Conservation (phyloP, 2,113 vertebrate genomes). For the Actenoides hombroni region DNA sequence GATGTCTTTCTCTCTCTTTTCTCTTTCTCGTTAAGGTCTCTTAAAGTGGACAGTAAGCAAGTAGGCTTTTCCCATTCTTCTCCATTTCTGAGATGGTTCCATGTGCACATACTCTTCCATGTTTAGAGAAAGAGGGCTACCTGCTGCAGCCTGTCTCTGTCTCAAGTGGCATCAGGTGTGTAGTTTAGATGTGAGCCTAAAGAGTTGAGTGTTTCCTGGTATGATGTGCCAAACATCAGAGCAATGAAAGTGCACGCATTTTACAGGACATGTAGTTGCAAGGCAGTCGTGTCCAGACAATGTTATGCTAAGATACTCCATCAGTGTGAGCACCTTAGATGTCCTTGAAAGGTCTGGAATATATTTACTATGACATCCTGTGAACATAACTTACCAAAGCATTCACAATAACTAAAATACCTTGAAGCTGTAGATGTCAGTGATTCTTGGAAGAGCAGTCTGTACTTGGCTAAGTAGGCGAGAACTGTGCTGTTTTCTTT, state of each 20-base stretch:
- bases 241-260: fast-evolving
- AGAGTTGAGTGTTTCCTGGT: background rate
- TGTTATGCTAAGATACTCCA: background rate
- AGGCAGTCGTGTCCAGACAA: background rate
- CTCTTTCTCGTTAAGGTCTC: background rate
- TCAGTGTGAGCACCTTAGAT: background rate
- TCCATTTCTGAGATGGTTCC: background rate
- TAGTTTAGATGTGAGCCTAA: fast-evolving
- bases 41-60: background rate
- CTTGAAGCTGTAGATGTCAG: fast-evolving
- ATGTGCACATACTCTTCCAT: background rate
- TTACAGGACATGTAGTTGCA: background rate
- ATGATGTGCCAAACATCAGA: background rate
- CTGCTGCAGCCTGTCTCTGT: background rate
- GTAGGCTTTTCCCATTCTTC: background rate
- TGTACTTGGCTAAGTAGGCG: background rate
- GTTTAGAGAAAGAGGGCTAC: background rate
- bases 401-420: background rate
- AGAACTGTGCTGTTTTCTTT: background rate
- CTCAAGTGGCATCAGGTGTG: background rate
- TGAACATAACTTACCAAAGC: background rate
- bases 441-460: background rate
- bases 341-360: background rate
- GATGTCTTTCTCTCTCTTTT: background rate
- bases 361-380: background rate